Evolutionary conservation across 2,113 vertebrate genomes (phyloP).

Genomic region (Corynorhinus townsendii): DNA sequence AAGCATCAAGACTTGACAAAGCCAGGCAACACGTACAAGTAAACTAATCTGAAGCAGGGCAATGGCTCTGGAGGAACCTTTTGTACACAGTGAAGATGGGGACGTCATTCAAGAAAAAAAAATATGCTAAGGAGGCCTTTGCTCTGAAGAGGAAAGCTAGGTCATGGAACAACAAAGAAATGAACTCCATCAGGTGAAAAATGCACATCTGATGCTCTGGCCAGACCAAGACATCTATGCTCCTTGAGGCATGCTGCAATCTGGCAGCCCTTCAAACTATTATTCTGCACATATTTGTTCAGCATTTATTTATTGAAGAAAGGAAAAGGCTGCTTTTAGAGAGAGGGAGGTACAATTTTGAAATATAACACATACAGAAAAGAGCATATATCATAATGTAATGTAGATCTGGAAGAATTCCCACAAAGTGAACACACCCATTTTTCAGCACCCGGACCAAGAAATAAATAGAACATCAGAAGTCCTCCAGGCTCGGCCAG

Average conservation of each 20-base stretch:
- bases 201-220: neutral
- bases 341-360: neutral
- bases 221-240: neutral
- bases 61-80: neutral
- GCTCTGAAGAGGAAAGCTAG: neutral
- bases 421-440: neutral
- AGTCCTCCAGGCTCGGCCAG: neutral
- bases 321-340: neutral
- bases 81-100: neutral
- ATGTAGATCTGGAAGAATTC: neutral
- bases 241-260: neutral
- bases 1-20: neutral
- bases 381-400: neutral
- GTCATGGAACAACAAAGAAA: neutral
- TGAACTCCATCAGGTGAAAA: neutral
- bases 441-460: neutral
- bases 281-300: neutral
- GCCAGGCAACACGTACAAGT: conserved; percentile 22
- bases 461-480: neutral
- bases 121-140: neutral
- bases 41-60: neutral
- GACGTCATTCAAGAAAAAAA: neutral
- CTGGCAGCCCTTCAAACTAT: neutral
- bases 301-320: neutral
- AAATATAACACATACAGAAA: neutral